Evolutionary conservation across 2,888 invertebrate genomes (phyloP), one percentile per base, ranked within the genome.

Genomic region (Amorpha juglandis): DNA sequence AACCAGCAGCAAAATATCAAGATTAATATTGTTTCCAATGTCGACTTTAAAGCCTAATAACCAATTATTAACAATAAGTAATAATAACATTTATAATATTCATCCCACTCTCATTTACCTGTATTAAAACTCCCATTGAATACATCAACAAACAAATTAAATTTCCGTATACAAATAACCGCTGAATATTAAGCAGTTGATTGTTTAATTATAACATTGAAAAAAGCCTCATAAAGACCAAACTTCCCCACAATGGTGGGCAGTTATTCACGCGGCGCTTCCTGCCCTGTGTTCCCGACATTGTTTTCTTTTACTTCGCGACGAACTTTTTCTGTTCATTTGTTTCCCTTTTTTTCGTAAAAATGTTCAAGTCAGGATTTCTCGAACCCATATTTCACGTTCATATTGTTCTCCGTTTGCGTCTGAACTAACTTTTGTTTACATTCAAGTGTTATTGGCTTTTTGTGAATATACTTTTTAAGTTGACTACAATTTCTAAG

Each of bases 321-420:
- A 76, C 79, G 79, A 87, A 90, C 85, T 89, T 92, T 90, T 88
- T 90, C 90, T 88, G 86, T 90, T 91, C 90, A 90, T 90, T 92
- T 91, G 89, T 89, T 80, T 85, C 82, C 78, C 73, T 78, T 81
- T 82, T 85, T 86, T 87, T 86, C 86, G 84, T 83, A 78, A 77
- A 79, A 79, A 69, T 70, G 69, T 67, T 52, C 52, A 16, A 16
- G 21, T 70, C 91, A 91, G 92, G 92, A 92, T 93, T 89, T 91
- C 92, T 92, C 89, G 88, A 86, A 86, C 91, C 91, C 92, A 90
- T 93, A 92, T 93, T 92, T 93, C 89, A 92, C 87, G 84, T 86
- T 93, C 92, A 93, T 93, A 93, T 93, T 93, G 92, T 67, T 45
- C 64, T n/a, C 45, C 47, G 27, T 47, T 64, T 55, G 64, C 51